Evolutionary conservation across 2,113 vertebrate genomes (phyloP).

Genomic region (Turdus rufiventris): DNA sequence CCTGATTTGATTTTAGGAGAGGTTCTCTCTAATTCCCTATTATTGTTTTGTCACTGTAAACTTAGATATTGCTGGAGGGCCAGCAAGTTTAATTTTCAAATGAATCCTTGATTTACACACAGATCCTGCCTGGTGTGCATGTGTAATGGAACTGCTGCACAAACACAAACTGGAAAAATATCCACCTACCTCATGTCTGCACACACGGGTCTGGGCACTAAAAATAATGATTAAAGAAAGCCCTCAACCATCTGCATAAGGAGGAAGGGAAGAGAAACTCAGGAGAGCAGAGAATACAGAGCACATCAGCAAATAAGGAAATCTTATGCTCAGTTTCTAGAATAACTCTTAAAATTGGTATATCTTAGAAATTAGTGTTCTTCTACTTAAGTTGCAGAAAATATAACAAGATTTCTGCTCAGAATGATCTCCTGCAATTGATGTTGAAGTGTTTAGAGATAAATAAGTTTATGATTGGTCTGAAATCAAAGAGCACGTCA

Average conservation of each 20-base stretch:
- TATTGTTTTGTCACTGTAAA: slow-evolving; percentile 50
- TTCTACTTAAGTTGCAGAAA: not conserved
- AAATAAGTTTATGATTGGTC: not conserved
- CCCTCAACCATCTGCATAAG: not conserved
- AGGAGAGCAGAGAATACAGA: not conserved
- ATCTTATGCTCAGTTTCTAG: not conserved
- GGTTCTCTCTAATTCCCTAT: slow-evolving; percentile 22
- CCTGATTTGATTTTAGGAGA: slow-evolving; percentile 56
- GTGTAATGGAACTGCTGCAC: not conserved
- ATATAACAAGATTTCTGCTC: not conserved
- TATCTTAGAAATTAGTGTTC: not conserved
- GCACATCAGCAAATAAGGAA: not conserved
- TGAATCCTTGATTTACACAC: slow-evolving; percentile 19
- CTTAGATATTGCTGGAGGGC: slow-evolving; percentile 23
- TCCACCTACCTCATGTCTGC: not conserved
- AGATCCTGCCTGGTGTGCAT: not conserved
- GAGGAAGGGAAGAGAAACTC: not conserved
- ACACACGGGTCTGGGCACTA: not conserved
- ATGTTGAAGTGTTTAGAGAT: not conserved
- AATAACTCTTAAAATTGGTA: not conserved
- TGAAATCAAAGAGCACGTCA: not conserved
- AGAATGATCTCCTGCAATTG: not conserved
- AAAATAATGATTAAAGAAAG: not conserved
- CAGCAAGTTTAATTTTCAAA: slow-evolving; percentile 40
- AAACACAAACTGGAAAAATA: not conserved